Conservation (phyloP, 1,140 invertebrate species). For the Pogonomyrmex californicus region DNA sequence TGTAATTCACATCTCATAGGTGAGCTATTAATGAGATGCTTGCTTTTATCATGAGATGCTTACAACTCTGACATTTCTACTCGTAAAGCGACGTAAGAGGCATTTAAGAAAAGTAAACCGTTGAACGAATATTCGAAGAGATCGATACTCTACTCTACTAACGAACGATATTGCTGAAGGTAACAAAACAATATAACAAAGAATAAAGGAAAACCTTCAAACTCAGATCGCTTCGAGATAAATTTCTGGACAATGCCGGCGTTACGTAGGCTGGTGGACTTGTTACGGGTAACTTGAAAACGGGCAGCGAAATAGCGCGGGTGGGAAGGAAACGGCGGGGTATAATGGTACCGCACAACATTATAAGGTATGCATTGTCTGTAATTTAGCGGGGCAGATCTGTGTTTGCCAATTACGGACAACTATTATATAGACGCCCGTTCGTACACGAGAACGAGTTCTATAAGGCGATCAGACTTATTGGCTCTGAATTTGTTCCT, state of each 20-base stretch:
- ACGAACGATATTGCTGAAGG: slow-evolving; percentile 47
- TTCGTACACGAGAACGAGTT: slow-evolving; percentile 32
- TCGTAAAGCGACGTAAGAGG: background rate
- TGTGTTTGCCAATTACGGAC: slow-evolving; percentile 74
- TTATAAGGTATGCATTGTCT: slow-evolving; percentile 75
- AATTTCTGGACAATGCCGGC: slow-evolving; percentile 68
- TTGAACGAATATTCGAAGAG: background rate
- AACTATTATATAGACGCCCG: slow-evolving; percentile 67
- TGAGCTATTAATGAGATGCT: background rate
- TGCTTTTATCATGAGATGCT: background rate
- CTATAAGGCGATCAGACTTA: slow-evolving; percentile 65
- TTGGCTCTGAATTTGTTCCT: slow-evolving; percentile 60
- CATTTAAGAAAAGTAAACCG: background rate
- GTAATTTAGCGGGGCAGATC: slow-evolving; percentile 76
- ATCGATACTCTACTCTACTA: slow-evolving; percentile 37
- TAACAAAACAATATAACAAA: slow-evolving; percentile 64
- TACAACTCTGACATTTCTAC: background rate
- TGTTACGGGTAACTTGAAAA: slow-evolving; percentile 65
- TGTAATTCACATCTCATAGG: background rate
- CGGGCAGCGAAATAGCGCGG: slow-evolving; percentile 61
- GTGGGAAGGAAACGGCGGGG: slow-evolving; percentile 61
- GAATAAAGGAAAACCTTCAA: slow-evolving; percentile 68
- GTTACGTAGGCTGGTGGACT: slow-evolving; percentile 53
- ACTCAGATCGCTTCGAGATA: slow-evolving; percentile 64
- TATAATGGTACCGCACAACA: slow-evolving; percentile 70